Evolutionary conservation across 2,797 vertebrate species (phyloP).

Genomic region (Phataginus tricuspis): DNA sequence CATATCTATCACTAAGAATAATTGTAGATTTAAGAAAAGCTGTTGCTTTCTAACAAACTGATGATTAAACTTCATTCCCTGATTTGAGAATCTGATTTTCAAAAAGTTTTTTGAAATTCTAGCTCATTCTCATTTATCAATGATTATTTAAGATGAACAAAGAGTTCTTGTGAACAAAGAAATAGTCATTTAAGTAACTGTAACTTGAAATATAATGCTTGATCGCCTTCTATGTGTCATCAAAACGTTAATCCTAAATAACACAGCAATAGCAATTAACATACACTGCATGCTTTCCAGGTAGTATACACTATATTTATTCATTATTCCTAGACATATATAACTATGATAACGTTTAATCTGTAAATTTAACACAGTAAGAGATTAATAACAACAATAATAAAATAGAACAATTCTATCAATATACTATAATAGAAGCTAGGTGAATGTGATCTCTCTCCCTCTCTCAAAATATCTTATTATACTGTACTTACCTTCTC

Average conservation of each 20-base stretch:
- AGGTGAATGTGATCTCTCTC: not conserved
- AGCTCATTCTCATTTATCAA: not conserved
- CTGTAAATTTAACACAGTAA: not conserved
- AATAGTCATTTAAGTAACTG: not conserved
- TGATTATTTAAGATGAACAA: not conserved
- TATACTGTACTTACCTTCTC: not conserved
- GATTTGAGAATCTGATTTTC: not conserved
- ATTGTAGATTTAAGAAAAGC: not conserved
- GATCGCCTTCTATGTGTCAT: not conserved
- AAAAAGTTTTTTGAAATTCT: not conserved
- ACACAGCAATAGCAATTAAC: not conserved
- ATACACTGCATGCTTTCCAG: not conserved
- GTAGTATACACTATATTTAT: not conserved
- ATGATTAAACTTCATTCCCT: not conserved
- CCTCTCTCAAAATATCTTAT: not conserved
- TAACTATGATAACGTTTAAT: not conserved
- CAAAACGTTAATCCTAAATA: not conserved
- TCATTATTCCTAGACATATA: not conserved
- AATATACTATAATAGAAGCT: not conserved
- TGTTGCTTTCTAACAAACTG: not conserved
- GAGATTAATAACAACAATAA: not conserved
- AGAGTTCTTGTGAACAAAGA: not conserved
- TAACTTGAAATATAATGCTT: not conserved
- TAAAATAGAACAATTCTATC: not conserved
- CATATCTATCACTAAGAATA: not conserved